A percentile compares a stretch with the other conserved stretches of the same genome.
Evolutionary conservation across 2,888 invertebrate species (phyloP).

Genomic region (Crematogaster levior): DNA sequence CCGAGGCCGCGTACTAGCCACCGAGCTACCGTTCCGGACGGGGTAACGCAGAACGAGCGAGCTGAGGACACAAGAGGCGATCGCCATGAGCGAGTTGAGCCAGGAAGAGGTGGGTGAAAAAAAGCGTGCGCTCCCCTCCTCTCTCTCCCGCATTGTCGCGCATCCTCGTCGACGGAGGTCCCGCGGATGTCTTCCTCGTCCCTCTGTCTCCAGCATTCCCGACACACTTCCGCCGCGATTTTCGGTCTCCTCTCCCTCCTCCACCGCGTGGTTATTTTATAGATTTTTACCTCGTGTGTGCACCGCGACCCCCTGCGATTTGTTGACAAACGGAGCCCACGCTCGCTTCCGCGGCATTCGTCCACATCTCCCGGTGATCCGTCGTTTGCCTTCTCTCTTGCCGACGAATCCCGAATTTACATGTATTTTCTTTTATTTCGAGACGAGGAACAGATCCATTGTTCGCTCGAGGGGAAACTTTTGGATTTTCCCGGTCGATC

Average conservation of each 20-base stretch:
- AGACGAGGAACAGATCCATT: neutral
- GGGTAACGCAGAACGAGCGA: neutral
- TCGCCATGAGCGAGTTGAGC: constrained; percentile 93
- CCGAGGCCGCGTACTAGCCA: neutral
- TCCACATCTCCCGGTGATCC: neutral
- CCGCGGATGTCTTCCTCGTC: too few species aligned
- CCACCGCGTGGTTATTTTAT: too few species aligned
- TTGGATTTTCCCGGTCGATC: neutral
- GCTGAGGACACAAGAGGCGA: constrained; percentile 58
- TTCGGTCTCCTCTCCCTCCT: neutral
- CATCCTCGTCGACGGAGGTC: too few species aligned
- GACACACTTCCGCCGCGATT: too few species aligned
- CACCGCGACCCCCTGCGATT: neutral
- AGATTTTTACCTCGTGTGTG: too few species aligned
- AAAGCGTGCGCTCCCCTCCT: neutral
- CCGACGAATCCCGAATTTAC: neutral
- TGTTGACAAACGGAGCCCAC: constrained; percentile 18
- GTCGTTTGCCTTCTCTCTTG: neutral
- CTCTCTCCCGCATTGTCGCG: neutral
- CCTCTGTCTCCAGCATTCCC: neutral
- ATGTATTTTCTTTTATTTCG: neutral
- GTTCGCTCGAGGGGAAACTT: neutral
- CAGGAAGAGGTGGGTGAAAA: constrained; percentile 93
- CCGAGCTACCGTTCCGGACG: constrained; percentile 42
- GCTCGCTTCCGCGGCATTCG: neutral